Conservation (phyloP, 1,140 invertebrate genomes). For the Cephus cinctus region DNA sequence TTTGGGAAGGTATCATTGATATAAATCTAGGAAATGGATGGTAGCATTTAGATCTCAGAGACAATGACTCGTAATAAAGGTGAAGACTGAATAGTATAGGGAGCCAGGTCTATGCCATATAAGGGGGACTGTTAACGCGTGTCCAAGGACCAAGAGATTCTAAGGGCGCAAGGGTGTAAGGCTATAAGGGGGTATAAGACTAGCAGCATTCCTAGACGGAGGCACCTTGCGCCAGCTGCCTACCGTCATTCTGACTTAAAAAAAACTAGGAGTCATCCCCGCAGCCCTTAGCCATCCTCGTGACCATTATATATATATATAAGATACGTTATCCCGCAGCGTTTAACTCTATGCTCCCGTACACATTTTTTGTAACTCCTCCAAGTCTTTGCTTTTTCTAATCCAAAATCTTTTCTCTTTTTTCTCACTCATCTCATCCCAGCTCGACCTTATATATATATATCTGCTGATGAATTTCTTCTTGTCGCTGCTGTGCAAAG, state of each 20-base stretch:
- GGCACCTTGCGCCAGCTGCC: conserved; percentile 5
- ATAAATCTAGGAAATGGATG: conserved; percentile 5
- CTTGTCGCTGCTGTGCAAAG: too few relatives aligned
- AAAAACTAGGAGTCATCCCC: background rate
- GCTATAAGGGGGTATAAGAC: background rate
- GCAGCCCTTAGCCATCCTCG: too few relatives aligned
- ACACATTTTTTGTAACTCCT: too few relatives aligned
- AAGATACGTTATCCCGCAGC: too few relatives aligned
- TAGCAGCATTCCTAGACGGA: background rate
- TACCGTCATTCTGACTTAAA: background rate
- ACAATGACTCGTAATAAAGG: conserved; percentile 4
- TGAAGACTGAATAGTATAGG: background rate
- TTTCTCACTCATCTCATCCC: too few relatives aligned
- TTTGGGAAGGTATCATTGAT: background rate
- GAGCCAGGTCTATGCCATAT: background rate
- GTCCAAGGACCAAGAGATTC: background rate
- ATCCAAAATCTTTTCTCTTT: too few relatives aligned
- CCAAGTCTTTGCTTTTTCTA: too few relatives aligned
- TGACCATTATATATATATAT: too few relatives aligned
- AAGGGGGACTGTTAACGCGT: background rate
- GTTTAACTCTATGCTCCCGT: too few relatives aligned
- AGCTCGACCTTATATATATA: too few relatives aligned
- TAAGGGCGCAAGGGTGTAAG: background rate
- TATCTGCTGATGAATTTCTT: too few relatives aligned
- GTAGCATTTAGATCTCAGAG: conserved; percentile 2